Evolutionary conservation across 1,140 invertebrate genomes (phyloP), one percentile per base, ranked within the genome.

Genomic region (Hypothenemus hampei): DNA sequence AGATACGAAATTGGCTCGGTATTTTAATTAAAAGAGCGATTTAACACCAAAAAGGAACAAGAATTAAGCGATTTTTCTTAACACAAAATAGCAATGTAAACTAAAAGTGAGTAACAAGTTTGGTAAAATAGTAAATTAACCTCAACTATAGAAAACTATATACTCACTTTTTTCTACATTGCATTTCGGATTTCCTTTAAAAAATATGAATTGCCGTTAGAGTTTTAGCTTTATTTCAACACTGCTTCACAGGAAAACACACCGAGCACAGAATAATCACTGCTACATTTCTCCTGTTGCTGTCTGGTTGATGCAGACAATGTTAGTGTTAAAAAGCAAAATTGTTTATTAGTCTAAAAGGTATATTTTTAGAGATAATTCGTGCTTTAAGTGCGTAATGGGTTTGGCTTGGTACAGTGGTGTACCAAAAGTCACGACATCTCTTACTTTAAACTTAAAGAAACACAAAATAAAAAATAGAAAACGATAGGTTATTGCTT

Each of bases 351-450:
- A 44, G 45, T 56, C 40, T 47, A 39, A 50, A 45, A 47, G 46
- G 53, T 47, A 48, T 56, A 57, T 57, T 47, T 55, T 57, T 57
- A 57, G 54, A 46, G 54, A 49, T 49, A 57, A 49, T 57, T 49
- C 44, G 33, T 6, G 29, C 11, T 18, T n/a, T 29, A 55, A 55
- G 43, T 55, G 43, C 31, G n/a, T 45, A 45, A 40, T 46, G 11
- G 43, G 11, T 36, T 24, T 40, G 5, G 31, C 13, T 4, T 36
- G 15, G 13, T 19, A 7, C 49, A 43, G 7, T 29, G 39, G 37
- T 24, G 49, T 52, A 13, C 22, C 20, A 26, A 39, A 8, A 31
- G 26, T 8, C 26, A 13, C 13, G 13, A 8, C 8, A 31, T n/a
- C n/a, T n/a, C n/a, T n/a, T n/a, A n/a, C n/a, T n/a, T n/a, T n/a